These are phyloP conservation scores for Nannoperca obscura DNA, from an alignment of 2,797 vertebrate genomes.

Conservation along the genomic window DNA sequence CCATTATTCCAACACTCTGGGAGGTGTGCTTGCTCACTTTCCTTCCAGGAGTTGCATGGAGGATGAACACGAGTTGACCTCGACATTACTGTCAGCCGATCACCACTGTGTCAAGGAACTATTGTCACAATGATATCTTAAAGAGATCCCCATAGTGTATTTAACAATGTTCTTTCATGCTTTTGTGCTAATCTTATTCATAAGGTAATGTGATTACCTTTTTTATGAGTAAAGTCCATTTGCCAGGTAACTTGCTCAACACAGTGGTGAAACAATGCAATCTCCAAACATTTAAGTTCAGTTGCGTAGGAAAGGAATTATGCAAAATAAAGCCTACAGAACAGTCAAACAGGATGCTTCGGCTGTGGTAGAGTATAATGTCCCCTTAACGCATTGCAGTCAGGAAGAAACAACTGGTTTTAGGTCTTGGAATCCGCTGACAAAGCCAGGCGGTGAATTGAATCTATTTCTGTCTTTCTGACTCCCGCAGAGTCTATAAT, in stretches of 20 bases:
- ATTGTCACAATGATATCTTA: too few relatives aligned
- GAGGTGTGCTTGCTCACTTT: too few relatives aligned
- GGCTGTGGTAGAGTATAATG: slow-evolving; percentile 1
- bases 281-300: not conserved
- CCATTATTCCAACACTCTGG: too few relatives aligned
- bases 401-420: slow-evolving; percentile 51
- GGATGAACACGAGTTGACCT: too few relatives aligned
- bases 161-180: too few relatives aligned
- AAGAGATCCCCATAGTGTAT: too few relatives aligned
- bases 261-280: not conserved
- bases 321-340: not conserved
- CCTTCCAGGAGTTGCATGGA: too few relatives aligned
- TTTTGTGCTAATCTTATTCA: too few relatives aligned
- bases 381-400: slow-evolving; percentile 22
- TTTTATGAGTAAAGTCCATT: not conserved
- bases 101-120: too few relatives aligned
- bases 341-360: not conserved
- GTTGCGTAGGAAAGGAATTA: not conserved
- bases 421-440: slow-evolving; percentile 51
- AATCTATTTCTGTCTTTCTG: slow-evolving; percentile 64
- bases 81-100: too few relatives aligned
- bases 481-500: slow-evolving; percentile 54
- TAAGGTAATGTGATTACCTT: too few relatives aligned
- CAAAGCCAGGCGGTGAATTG: slow-evolving; percentile 42
- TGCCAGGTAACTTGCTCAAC: not conserved